phyloP scores from a whole-genome alignment of 2,113 vertebrate genomes.

The Anthoscopus minutus region DNA sequence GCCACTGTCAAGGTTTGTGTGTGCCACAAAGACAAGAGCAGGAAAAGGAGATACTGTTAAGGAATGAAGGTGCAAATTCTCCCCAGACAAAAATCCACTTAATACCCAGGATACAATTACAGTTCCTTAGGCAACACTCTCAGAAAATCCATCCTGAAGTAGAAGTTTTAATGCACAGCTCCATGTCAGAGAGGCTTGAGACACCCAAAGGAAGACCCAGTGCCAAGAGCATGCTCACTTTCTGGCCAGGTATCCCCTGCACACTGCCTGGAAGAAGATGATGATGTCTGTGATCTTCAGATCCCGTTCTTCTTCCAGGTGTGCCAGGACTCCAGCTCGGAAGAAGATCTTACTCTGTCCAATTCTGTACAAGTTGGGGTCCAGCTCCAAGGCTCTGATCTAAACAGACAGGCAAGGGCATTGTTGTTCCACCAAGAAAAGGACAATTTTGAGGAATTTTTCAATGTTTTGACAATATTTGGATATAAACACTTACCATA shows the following conservation, averaged over 20 bases:
- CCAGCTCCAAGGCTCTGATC: slow-evolving; percentile 93
- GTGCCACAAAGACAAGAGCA: not conserved
- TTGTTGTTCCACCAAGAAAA: not conserved
- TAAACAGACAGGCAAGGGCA: not conserved
- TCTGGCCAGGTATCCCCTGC: slow-evolving; percentile 92
- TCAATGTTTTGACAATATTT: not conserved
- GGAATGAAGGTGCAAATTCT: not conserved
- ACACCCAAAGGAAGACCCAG: not conserved
- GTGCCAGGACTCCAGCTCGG: slow-evolving; percentile 93
- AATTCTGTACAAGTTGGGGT: slow-evolving; percentile 94
- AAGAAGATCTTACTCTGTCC: slow-evolving; percentile 99
- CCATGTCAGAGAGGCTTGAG: not conserved
- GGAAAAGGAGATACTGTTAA: not conserved
- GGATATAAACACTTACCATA: slow-evolving; percentile 77
- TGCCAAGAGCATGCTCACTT: slow-evolving; percentile 75
- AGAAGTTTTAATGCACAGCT: not conserved
- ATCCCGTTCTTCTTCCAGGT: slow-evolving; percentile 94
- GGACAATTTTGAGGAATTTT: not conserved
- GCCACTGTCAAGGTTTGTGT: not conserved
- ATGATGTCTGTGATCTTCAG: slow-evolving; percentile 98
- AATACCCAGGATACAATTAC: not conserved
- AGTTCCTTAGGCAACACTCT: not conserved
- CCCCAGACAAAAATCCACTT: not conserved
- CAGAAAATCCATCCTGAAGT: not conserved
- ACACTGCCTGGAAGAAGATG: slow-evolving; percentile 97